Conservation (phyloP, 2,888 invertebrate species). For the Lypha dubia region DNA sequence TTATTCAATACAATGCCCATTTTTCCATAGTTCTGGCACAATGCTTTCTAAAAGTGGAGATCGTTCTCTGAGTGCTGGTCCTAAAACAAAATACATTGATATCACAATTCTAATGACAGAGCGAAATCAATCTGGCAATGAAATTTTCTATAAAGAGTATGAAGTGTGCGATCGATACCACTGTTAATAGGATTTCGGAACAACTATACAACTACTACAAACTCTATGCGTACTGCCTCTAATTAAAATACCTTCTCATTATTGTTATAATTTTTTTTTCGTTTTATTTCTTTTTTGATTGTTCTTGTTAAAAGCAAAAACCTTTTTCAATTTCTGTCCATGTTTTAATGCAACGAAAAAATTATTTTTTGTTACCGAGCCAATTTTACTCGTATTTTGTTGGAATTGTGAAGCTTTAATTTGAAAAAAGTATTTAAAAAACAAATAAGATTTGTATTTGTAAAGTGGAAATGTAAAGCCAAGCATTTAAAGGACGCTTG, state of each 20-base stretch:
- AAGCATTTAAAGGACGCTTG: too few species aligned
- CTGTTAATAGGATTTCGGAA: neutral
- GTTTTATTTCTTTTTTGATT: neutral
- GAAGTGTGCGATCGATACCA: neutral
- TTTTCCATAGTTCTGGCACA: too few species aligned
- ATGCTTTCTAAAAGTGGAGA: too few species aligned
- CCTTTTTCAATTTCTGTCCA: slow-evolving; percentile 9
- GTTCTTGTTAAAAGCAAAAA: neutral
- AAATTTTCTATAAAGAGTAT: too few species aligned
- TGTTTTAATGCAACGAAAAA: slow-evolving; percentile 24
- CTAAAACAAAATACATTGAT: too few species aligned
- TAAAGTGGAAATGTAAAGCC: too few species aligned
- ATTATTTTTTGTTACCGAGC: neutral
- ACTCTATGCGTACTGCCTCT: neutral
- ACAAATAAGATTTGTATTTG: neutral
- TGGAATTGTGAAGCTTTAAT: slow-evolving; percentile 1
- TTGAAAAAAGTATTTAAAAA: neutral
- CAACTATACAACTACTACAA: neutral
- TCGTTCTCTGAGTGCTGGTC: too few species aligned
- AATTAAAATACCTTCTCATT: neutral
- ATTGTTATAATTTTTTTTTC: neutral
- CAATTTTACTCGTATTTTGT: slow-evolving; percentile 20
- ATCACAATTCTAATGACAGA: too few species aligned
- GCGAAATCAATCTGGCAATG: too few species aligned
- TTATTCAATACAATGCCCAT: too few species aligned